Conservation (phyloP, 2,888 invertebrate genomes). For the Drosophila antonietae region DNA sequence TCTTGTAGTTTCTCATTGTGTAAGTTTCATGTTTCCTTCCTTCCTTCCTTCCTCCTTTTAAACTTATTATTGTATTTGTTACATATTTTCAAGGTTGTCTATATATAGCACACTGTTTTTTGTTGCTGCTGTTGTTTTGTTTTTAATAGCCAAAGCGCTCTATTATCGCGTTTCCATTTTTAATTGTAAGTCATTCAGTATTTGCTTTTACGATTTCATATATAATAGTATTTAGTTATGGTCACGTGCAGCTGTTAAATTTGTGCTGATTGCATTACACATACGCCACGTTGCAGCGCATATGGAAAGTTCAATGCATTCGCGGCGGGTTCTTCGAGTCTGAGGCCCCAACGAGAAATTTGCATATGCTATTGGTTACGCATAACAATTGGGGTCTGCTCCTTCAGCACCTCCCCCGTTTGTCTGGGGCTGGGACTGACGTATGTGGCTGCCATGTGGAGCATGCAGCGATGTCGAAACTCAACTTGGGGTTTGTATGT, state of each 20-base stretch:
- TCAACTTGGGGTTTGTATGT: conserved; percentile 60
- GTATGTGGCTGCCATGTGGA: conserved; percentile 66
- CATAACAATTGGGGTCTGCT: conserved; percentile 58
- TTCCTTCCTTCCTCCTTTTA: too few relatives aligned
- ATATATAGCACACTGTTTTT: background rate
- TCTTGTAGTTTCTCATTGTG: too few relatives aligned
- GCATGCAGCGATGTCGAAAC: conserved; percentile 45
- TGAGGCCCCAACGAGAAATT: conserved; percentile 36
- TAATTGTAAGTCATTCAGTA: conserved; percentile 10
- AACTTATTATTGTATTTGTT: background rate
- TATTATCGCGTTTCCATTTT: conserved; percentile 12
- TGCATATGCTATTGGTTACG: conserved; percentile 64
- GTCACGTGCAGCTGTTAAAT: conserved; percentile 49
- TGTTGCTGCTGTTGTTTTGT: background rate
- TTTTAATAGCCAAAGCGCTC: conserved; percentile 1
- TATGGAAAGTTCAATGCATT: conserved; percentile 69
- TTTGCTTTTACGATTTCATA: background rate
- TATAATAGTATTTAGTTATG: conserved; percentile 28
- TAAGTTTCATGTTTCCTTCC: too few relatives aligned
- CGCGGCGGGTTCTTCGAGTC: conserved; percentile 47
- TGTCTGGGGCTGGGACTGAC: conserved; percentile 38
- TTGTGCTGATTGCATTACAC: conserved; percentile 53
- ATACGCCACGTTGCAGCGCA: conserved; percentile 71
- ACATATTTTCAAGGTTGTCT: background rate
- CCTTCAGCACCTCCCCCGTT: background rate